Percentiles rank a stretch among this genome's conserved stretches.
Evolutionary conservation across 2,113 vertebrate genomes (phyloP).

Genomic region (Trogon melanurus): DNA sequence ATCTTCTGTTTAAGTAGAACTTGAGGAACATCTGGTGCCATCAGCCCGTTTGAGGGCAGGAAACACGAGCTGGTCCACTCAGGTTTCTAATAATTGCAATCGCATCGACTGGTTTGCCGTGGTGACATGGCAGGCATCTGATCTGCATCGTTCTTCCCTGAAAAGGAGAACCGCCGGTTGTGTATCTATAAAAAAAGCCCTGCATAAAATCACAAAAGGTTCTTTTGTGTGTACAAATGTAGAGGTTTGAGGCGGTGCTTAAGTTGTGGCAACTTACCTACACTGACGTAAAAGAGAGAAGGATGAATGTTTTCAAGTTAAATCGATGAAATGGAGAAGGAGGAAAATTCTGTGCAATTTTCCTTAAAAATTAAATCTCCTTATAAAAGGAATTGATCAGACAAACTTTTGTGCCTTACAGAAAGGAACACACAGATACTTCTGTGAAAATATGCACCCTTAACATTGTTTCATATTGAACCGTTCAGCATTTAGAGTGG

Average conservation of each 20-base stretch:
- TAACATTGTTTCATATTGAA: neutral
- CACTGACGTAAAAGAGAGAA: neutral
- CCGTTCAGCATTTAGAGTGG: neutral
- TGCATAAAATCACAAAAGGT: neutral
- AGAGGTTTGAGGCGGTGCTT: neutral
- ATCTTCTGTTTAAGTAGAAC: neutral
- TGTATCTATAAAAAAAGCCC: neutral
- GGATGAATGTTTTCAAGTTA: neutral
- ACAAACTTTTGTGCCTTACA: neutral
- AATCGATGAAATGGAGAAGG: fast-evolving
- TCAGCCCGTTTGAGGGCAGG: neutral
- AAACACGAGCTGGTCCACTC: neutral
- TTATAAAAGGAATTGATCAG: neutral
- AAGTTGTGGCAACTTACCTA: neutral
- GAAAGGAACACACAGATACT: neutral
- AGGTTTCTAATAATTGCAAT: neutral
- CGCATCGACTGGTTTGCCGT: neutral
- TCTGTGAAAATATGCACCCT: neutral
- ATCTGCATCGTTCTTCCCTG: neutral
- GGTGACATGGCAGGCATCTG: neutral
- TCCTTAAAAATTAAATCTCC: neutral
- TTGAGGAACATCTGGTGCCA: neutral
- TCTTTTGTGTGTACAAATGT: neutral
- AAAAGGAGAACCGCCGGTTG: neutral
- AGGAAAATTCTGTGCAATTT: neutral